Percentiles rank a stretch among this genome's conserved stretches.
Conservation (phyloP, 2,797 vertebrate species). For the Scomberomorus guttatus region DNA sequence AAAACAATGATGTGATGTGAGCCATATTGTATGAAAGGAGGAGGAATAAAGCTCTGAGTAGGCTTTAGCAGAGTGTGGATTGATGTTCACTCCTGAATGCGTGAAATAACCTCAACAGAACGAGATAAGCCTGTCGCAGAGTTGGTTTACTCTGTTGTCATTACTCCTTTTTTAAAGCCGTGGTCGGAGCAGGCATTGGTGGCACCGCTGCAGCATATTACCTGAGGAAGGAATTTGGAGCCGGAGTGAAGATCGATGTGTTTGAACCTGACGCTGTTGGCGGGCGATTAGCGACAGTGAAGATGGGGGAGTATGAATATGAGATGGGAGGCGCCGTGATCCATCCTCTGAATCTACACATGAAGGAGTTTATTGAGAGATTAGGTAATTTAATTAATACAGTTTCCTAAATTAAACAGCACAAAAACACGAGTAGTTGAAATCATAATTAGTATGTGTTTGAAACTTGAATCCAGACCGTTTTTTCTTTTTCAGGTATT, state of each 20-base stretch:
- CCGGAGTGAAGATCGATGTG: constrained; percentile 88
- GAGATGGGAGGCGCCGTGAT: constrained; percentile 90
- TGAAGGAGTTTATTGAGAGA: constrained; percentile 94
- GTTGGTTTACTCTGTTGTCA: neutral
- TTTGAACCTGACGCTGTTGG: constrained; percentile 89
- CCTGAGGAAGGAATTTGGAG: constrained; percentile 92
- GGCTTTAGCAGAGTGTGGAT: neutral
- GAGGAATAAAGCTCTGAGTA: neutral
- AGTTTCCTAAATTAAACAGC: neutral
- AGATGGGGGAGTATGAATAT: constrained; percentile 86
- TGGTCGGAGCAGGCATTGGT: constrained; percentile 93
- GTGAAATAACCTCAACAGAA: neutral
- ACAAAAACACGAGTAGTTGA: neutral
- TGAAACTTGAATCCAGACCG: neutral
- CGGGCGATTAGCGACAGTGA: constrained; percentile 89
- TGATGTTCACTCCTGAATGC: neutral
- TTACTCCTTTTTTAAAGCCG: constrained; percentile 79
- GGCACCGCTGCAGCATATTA: constrained; percentile 91
- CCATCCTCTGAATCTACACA: constrained; percentile 96
- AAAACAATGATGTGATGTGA: too few relatives aligned
- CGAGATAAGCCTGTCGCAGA: neutral
- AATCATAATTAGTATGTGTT: neutral
- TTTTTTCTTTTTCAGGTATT: constrained; percentile 79
- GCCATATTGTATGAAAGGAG: neutral
- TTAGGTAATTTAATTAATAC: constrained; percentile 87